These are phyloP conservation scores for Alfaro cultratus DNA, from an alignment of 2,797 vertebrate species.

Conservation along the genomic window DNA sequence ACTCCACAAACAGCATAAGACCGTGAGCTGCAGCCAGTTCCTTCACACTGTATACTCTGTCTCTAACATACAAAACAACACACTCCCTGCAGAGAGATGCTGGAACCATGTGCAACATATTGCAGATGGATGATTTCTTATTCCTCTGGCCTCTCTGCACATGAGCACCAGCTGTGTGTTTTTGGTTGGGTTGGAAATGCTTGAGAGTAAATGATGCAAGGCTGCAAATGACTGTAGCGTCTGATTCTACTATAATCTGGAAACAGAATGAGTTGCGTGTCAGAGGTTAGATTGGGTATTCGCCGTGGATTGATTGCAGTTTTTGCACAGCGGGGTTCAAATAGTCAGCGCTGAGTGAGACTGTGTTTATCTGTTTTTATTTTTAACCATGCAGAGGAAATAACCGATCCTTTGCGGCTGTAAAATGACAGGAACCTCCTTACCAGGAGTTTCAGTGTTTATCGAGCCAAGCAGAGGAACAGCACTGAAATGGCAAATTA, in stretches of 20 bases:
- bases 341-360: conserved; percentile 23
- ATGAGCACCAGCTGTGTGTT: conserved; percentile 60
- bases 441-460: conserved; percentile 66
- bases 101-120: conserved; percentile 60
- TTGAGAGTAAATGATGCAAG: conserved; percentile 36
- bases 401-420: conserved; percentile 43
- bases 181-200: conserved; percentile 9
- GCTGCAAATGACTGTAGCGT: conserved; percentile 26
- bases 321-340: conserved; percentile 45
- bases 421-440: conserved; percentile 65
- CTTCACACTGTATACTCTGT: conserved; percentile 1
- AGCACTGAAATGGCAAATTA: conserved; percentile 75
- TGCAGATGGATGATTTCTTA: conserved; percentile 62
- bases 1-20: neutral
- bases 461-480: conserved; percentile 67
- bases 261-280: conserved; percentile 4
- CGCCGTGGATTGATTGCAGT: conserved; percentile 58
- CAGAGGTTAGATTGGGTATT: conserved; percentile 30
- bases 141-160: conserved; percentile 57
- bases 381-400: conserved; percentile 68
- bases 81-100: conserved; percentile 41
- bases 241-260: conserved; percentile 5
- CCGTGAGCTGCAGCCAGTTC: neutral
- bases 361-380: conserved; percentile 34
- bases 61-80: conserved; percentile 25